Conservation (phyloP, 35 echinoderm and acorn worm species). For the Hemicentrotus pulcherrimus region DNA sequence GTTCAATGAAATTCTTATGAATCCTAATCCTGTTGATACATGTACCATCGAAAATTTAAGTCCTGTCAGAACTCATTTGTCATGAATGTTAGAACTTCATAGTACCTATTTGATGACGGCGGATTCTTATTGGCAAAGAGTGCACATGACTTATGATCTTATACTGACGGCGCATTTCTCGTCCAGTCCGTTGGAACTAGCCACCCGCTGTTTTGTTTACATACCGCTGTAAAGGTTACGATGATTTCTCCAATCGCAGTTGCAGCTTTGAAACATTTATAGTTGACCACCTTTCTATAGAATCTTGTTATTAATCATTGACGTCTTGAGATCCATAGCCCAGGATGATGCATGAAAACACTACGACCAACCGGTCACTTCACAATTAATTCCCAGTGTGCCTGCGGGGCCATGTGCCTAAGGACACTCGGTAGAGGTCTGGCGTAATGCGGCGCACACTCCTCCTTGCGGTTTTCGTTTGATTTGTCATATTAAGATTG, state of each 20-base stretch:
- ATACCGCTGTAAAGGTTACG: neutral
- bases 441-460: neutral
- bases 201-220: neutral
- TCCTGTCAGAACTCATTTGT: conserved; percentile 10
- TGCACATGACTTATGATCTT: neutral
- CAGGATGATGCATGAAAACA: neutral
- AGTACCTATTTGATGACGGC: neutral
- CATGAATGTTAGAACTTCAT: neutral
- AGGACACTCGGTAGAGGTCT: neutral
- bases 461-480: neutral
- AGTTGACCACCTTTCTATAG: neutral
- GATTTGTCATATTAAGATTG: neutral
- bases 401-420: neutral
- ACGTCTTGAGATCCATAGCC: neutral
- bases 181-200: neutral
- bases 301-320: neutral
- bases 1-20: neutral
- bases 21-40: neutral
- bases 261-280: neutral
- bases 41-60: neutral
- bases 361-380: neutral
- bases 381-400: neutral
- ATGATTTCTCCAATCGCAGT: neutral
- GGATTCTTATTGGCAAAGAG: neutral
- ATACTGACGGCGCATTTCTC: neutral